Evolutionary conservation across 2,888 invertebrate species (phyloP), one percentile per base, ranked within the genome.

Genomic region (Copidosoma aretas): DNA sequence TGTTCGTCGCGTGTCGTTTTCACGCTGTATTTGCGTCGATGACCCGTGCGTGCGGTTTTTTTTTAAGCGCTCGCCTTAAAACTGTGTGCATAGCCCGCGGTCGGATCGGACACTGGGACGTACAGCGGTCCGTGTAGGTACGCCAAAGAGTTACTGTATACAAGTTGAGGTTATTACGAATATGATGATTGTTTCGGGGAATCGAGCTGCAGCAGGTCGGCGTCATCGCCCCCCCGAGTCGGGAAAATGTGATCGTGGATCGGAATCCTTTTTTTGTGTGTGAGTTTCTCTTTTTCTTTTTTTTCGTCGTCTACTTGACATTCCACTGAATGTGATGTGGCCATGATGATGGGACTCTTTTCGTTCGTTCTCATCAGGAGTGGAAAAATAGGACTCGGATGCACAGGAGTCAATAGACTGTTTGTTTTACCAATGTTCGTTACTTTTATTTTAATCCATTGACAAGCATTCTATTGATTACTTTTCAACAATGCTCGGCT

Each of bases 121-220:
- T 22, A 32, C 8, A 22, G 41, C 21, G 41, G 53, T 54, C 25
- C 62, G 21, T 17, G 60, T 15, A 49, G 46, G 43, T 2, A 46
- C 15, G 52, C 43, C 60, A 61, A 64, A 64, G 56, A 64, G 64
- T 24, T 56, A 56, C 57, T 60, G n/a, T n/a, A n/a, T n/a, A n/a
- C n/a, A 57, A 64, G 60, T 57, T 58, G 58, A 32, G 49, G 58
- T 43, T 64, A 68, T 64, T 64, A 67, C 46, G 46, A 19, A 52
- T 61, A 61, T 64, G 61, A 17, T 64, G 64, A 69, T 65, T 69
- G 61, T 69, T 69, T 69, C 68, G 61, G 22, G 64, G 68, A 69
- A 68, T 10, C 25, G 58, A 57, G 25, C 19, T 32, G 25, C n/a
- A n/a, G n/a, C n/a, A n/a, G n/a, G n/a, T 24, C 19, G 8, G 51